Conservation (phyloP, 2,888 invertebrate genomes). For the Xylota segnis region DNA sequence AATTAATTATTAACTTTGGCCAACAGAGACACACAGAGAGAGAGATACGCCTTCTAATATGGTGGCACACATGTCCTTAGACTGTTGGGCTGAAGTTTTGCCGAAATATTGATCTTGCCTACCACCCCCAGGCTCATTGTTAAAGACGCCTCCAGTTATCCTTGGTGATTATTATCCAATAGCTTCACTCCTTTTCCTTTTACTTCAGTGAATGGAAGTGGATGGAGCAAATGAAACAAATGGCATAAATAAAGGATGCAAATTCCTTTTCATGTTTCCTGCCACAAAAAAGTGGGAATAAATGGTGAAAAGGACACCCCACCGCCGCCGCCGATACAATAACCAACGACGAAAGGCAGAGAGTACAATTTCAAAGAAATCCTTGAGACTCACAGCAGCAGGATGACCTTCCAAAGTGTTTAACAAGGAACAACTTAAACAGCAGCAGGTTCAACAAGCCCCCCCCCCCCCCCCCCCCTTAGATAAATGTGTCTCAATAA, state of each 20-base stretch:
- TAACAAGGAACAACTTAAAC: neutral
- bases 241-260: conserved; percentile 36
- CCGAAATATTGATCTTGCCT: neutral
- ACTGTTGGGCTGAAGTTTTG: neutral
- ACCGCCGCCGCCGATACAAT: neutral
- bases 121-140: too few relatives aligned
- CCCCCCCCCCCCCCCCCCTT: too few relatives aligned
- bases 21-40: neutral
- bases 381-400: conserved; percentile 12
- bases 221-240: too few relatives aligned
- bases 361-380: conserved; percentile 2
- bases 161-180: neutral
- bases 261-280: conserved; percentile 27
- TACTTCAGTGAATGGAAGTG: neutral
- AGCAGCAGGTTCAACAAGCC: neutral
- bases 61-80: neutral
- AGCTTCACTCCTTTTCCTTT: neutral
- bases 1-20: conserved; percentile 6
- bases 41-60: neutral
- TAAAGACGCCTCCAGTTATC: neutral
- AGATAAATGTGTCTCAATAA: conserved; percentile 28
- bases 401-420: conserved; percentile 4
- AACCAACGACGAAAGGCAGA: neutral
- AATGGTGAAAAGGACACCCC: neutral
- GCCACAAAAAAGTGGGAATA: neutral